phyloP scores from a whole-genome alignment of 1,140 invertebrate species.

The Euura lappo region DNA sequence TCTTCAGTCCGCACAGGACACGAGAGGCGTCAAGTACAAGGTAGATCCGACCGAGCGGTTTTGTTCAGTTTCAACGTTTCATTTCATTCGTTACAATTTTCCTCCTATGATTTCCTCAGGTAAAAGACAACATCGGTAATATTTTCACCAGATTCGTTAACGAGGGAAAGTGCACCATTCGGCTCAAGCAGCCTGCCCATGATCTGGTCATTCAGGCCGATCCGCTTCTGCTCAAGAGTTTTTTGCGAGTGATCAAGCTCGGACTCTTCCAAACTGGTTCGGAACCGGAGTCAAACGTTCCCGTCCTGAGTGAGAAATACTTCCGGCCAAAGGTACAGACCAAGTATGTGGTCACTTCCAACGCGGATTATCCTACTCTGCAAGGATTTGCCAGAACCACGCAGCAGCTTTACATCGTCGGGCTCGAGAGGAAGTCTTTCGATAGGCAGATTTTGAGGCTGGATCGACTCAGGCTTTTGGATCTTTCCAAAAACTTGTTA shows the following conservation, averaged over 20 bases:
- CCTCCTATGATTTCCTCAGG: constrained; percentile 40
- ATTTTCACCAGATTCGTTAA: constrained; percentile 73
- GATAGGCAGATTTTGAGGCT: constrained; percentile 71
- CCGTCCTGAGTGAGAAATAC: constrained; percentile 60
- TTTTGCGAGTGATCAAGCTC: constrained; percentile 69
- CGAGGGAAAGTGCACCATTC: constrained; percentile 77
- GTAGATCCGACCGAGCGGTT: constrained; percentile 27
- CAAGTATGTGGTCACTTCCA: constrained; percentile 67
- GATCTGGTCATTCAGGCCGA: constrained; percentile 74
- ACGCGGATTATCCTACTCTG: constrained; percentile 68
- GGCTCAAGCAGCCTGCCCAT: constrained; percentile 71
- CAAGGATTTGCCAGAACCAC: constrained; percentile 73
- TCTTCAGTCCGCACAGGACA: constrained; percentile 69
- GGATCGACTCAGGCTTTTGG: constrained; percentile 69
- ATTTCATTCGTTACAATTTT: no score
- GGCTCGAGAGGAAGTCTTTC: constrained; percentile 67
- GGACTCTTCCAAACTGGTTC: constrained; percentile 66
- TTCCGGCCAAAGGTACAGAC: constrained; percentile 57
- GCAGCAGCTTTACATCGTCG: constrained; percentile 64
- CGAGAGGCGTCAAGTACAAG: constrained; percentile 71
- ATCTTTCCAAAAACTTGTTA: constrained; percentile 81
- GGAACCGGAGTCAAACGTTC: constrained; percentile 48
- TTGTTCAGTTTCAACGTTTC: no score
- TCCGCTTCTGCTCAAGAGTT: constrained; percentile 70
- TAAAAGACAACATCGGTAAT: constrained; percentile 69